Evolutionary conservation across 2,888 invertebrate species (phyloP).

Genomic region (Catonia carolina): DNA sequence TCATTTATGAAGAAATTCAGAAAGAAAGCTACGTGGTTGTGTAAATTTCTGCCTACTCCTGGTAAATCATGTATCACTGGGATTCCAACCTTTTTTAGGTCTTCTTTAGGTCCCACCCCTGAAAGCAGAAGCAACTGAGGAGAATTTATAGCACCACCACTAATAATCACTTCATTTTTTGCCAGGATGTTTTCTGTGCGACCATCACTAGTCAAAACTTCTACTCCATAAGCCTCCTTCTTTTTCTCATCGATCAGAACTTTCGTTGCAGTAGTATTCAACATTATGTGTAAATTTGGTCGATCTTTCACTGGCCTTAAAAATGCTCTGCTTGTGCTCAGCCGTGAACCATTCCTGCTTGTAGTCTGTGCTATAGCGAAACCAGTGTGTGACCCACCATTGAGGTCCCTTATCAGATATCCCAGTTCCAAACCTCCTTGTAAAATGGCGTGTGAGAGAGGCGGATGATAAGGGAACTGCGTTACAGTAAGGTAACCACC

Average conservation of each 20-base stretch:
- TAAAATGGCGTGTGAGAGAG: conserved; percentile 67
- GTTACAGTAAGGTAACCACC: conserved; percentile 73
- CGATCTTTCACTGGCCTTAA: conserved; percentile 69
- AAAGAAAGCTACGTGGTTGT: conserved; percentile 77
- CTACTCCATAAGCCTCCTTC: conserved; percentile 58
- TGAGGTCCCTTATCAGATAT: conserved; percentile 68
- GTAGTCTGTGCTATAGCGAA: conserved; percentile 87
- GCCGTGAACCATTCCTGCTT: conserved; percentile 73
- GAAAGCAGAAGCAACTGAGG: conserved; percentile 88
- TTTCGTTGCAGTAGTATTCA: conserved; percentile 72
- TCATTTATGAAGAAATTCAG: conserved; percentile 75
- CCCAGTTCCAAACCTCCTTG: conserved; percentile 51
- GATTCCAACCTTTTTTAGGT: conserved; percentile 55
- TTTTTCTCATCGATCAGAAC: conserved; percentile 63
- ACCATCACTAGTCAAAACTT: conserved; percentile 33
- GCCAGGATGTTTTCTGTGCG: conserved; percentile 46
- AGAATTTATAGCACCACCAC: conserved; percentile 82
- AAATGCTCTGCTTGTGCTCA: conserved; percentile 76
- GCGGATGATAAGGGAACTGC: conserved; percentile 81
- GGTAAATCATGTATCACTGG: conserved; percentile 65
- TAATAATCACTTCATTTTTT: conserved; percentile 57
- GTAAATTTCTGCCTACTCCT: conserved; percentile 77
- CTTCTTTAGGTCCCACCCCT: conserved; percentile 74
- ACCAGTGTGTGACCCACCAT: conserved; percentile 72
- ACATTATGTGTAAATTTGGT: conserved; percentile 71